These are phyloP conservation scores for Oenanthe oenanthe DNA, from an alignment of 2,113 vertebrate genomes.

Conservation along the genomic window DNA sequence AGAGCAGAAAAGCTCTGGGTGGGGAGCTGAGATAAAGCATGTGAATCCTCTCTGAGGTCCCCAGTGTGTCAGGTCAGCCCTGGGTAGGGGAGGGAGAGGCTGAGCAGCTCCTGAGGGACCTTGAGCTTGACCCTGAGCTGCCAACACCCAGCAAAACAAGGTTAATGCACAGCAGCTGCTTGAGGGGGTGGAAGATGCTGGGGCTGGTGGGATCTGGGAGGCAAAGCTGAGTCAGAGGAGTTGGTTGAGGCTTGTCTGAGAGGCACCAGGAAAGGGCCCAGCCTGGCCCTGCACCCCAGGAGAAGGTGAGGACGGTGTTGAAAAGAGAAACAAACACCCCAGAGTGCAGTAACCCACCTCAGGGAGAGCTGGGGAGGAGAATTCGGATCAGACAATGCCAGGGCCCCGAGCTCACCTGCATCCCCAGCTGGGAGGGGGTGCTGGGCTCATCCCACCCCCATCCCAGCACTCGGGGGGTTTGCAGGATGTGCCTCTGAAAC, in stretches of 20 bases:
- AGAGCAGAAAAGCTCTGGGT: neutral
- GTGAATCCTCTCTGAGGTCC: neutral
- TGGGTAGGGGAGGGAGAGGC: neutral
- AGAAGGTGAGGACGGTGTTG: neutral
- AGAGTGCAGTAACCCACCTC: rapidly evolving
- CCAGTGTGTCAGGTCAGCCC: neutral
- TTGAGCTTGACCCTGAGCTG: neutral
- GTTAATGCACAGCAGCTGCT: neutral
- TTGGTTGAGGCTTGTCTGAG: rapidly evolving
- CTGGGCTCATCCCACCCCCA: neutral
- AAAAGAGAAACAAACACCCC: neutral
- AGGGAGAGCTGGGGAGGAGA: rapidly evolving
- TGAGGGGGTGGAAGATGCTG: neutral
- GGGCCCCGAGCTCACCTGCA: rapidly evolving
- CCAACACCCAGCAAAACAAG: neutral
- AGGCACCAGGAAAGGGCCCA: neutral
- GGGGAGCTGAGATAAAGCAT: neutral
- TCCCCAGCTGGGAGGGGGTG: neutral
- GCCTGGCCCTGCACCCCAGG: rapidly evolving
- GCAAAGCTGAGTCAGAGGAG: neutral
- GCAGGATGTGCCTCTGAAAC: neutral
- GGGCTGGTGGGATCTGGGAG: neutral
- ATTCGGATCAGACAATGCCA: rapidly evolving
- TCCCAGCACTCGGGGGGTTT: rapidly evolving
- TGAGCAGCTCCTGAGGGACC: neutral